phyloP scores from a whole-genome alignment of 2,888 invertebrate genomes.

The Heliothis peltigera region DNA sequence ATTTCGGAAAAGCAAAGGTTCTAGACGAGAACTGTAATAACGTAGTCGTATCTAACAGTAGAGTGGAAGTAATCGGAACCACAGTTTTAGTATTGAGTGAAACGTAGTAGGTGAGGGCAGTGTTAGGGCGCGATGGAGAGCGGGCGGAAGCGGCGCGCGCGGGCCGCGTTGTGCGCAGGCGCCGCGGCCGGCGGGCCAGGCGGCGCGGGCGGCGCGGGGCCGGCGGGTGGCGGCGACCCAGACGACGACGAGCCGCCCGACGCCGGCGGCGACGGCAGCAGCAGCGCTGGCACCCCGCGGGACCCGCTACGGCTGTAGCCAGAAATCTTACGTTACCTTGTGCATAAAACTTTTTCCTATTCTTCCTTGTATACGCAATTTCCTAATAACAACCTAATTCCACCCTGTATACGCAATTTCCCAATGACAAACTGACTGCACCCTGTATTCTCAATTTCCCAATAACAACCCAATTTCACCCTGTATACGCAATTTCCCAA shows the following conservation, averaged over 20 bases:
- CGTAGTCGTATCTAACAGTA: background rate
- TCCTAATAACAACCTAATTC: too few relatives aligned
- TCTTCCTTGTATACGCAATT: too few relatives aligned
- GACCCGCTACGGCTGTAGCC: conserved; percentile 69
- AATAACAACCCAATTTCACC: too few relatives aligned
- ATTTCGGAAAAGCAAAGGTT: too few relatives aligned
- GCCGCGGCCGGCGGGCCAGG: conserved; percentile 66
- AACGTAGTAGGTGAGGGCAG: background rate
- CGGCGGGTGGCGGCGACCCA: conserved; percentile 71
- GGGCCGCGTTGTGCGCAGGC: conserved; percentile 80
- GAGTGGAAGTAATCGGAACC: conserved; percentile 5
- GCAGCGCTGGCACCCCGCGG: conserved; percentile 86
- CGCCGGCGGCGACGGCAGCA: conserved; percentile 76
- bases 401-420: too few relatives aligned
- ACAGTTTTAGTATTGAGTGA: background rate
- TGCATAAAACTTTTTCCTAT: too few relatives aligned
- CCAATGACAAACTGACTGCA: too few relatives aligned
- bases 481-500: too few relatives aligned
- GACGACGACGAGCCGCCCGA: conserved; percentile 72
- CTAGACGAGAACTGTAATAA: background rate
- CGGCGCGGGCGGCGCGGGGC: conserved; percentile 53
- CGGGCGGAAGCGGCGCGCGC: conserved; percentile 84
- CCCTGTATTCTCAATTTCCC: too few relatives aligned
- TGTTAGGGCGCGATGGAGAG: conserved; percentile 83
- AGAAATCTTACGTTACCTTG: background rate